Evolutionary conservation across 2,888 invertebrate species (phyloP), one percentile per base, ranked within the genome.

Genomic region (Cybosia mesomella): DNA sequence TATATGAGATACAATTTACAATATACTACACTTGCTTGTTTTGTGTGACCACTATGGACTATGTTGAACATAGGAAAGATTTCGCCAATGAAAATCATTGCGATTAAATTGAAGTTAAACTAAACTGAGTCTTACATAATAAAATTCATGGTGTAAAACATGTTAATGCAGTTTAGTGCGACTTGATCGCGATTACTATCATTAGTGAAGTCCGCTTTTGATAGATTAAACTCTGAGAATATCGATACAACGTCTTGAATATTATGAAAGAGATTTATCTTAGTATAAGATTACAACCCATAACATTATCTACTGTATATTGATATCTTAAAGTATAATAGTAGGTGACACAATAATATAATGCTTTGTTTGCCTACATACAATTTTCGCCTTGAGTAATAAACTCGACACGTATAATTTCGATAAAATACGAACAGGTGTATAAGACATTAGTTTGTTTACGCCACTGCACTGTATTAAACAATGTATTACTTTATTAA

Each of bases 261-360:
- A 24, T 63, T 36, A 21, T 21, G 18, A 55, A 36, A n/a, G 36
- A 24, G 22, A 10, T 32, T 55, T 55, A 13, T 57, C 32, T 22
- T 57, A 28, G n/a, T 34, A 61, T 60, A 39, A 60, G 36, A 22
- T 59, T 39, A 22, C 28, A 24, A 55, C 24, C 22, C 55, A 24
- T 18, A 22, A 22, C 2, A 24, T 22, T 55, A 55, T 55, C 55
- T 55, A 55, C 24, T 55, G 15, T 22, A 64, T 39, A 57, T 61
- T 28, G 59, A 53, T 24, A 59, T 18, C 36, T 55, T 66, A 64
- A 67, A 61, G 64, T 55, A 55, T 55, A 55, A 55, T 8, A 24
- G 55, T 55, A 24, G 28, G 24, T 55, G 24, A 55, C 55, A 55
- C 24, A 55, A 24, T 24, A 55, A 55, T 55, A 18, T 55, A 13